Evolutionary conservation across 64 coral and sea anemone genomes (phyloP).

Genomic region (Dendronephthya gigantea): DNA sequence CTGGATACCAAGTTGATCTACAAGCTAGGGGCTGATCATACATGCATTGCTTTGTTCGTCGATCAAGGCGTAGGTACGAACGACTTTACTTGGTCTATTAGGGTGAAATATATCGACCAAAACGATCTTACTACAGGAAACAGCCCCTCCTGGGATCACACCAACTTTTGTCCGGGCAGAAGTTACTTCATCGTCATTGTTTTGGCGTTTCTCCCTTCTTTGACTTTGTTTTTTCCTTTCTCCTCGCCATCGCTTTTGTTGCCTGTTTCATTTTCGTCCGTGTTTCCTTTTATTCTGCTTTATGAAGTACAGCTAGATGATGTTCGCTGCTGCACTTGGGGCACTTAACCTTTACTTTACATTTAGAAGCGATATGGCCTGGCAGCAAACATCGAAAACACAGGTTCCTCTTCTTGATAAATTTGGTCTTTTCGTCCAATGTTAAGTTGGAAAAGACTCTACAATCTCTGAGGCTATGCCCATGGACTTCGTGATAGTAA

Average conservation of each 20-base stretch:
- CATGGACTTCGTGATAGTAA: constrained; percentile 30
- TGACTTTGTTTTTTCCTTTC: neutral
- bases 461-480: constrained; percentile 39
- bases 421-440: constrained; percentile 31
- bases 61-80: neutral
- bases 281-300: constrained; percentile 19
- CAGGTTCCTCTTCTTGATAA: constrained; percentile 19
- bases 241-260: neutral
- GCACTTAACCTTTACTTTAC: constrained; percentile 25
- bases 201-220: neutral
- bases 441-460: constrained; percentile 32
- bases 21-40: neutral
- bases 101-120: neutral
- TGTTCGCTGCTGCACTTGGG: constrained; percentile 27
- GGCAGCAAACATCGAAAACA: constrained; percentile 44
- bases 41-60: constrained; percentile 2
- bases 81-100: neutral
- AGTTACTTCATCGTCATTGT: neutral
- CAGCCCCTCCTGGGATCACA: neutral
- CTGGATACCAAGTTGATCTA: neutral
- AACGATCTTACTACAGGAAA: constrained; percentile 10
- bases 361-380: constrained; percentile 18
- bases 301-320: constrained; percentile 43
- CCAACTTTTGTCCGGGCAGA: neutral
- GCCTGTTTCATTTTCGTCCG: too few species aligned